Base-by-base conservation (phyloP, 2,113 vertebrate genomes). In the Porphyrio hochstetteri region DNA sequence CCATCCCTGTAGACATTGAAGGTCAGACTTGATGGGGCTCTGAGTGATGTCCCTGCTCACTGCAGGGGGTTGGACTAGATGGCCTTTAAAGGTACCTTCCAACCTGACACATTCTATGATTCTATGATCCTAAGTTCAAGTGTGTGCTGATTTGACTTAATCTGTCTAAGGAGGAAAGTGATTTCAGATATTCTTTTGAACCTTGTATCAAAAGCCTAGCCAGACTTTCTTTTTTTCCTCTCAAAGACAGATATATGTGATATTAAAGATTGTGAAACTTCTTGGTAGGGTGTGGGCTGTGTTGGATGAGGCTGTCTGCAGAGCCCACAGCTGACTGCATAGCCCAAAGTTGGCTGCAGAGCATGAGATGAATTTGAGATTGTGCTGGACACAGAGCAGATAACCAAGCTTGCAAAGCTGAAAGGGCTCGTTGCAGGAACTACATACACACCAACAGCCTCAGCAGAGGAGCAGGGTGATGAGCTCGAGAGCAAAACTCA, bases 401-500 rank as follows among this genome's bases (percentile, higher is more conserved):
- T n/a, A 70, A 44, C 9, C 3, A 23, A 56, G 79, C 20, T 63
- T 21, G 42, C 1, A 18, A 46, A 40, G 68, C 35, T 79, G 65
- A 28, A 72, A 38, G 24, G 4, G 10, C 48, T 59, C 9, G 0
- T 16, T 56, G 59, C 74, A 68, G 81, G 44, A 63, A 8, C 42
- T n/a, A 3, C 2, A 9, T 24, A 0, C 0, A 0, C 28, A 5
- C 21, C 1, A 27, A 68, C 61, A 36, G 44, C 28, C 42, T 46
- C 2, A 4, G 52, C 13, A 16, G 28, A 40, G 29, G 23, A 76
- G 67, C 40, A 38, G 11, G 35, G 18, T 21, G 48, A 25, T 28
- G 28, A 40, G 16, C 46, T 8, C 24, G 63, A 53, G 36, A 88
- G 46, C 50, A 80, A 19, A 78, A 31, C 28, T 31, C 52, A 44